A percentile compares a stretch with the other conserved stretches of the same genome.
Evolutionary conservation across 2,797 vertebrate genomes (phyloP).

Genomic region (Neomorphus geoffroyi): DNA sequence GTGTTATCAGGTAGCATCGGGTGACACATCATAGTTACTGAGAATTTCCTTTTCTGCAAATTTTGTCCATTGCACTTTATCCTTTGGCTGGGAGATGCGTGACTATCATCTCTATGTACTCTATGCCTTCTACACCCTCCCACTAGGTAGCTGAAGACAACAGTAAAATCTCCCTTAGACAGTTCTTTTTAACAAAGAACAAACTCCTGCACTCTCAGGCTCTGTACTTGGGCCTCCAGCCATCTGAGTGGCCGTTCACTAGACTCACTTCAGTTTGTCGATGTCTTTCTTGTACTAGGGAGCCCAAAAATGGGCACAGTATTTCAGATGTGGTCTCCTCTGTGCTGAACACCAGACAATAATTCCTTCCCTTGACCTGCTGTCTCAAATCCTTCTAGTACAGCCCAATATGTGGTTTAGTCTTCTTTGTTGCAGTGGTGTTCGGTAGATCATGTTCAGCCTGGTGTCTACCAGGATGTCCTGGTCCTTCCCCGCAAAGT

Average conservation of each 20-base stretch:
- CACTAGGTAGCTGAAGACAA: neutral
- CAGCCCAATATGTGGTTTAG: neutral
- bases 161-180: neutral
- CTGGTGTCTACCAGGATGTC: neutral
- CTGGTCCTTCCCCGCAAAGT: neutral
- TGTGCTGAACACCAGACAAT: neutral
- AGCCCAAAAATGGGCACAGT: neutral
- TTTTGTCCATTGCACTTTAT: neutral
- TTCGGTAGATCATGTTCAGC: neutral
- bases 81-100: neutral
- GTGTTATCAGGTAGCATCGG: rapidly evolving
- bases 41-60: neutral
- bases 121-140: neutral
- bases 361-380: neutral
- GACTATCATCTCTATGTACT: neutral
- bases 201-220: neutral
- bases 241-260: too few species aligned
- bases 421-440: neutral
- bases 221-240: neutral
- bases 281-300: neutral
- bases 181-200: neutral
- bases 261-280: neutral
- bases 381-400: neutral
- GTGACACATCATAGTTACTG: neutral
- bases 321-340: neutral